phyloP scores from a whole-genome alignment of 2,888 invertebrate genomes.

The Digitonthophagus gazella region DNA sequence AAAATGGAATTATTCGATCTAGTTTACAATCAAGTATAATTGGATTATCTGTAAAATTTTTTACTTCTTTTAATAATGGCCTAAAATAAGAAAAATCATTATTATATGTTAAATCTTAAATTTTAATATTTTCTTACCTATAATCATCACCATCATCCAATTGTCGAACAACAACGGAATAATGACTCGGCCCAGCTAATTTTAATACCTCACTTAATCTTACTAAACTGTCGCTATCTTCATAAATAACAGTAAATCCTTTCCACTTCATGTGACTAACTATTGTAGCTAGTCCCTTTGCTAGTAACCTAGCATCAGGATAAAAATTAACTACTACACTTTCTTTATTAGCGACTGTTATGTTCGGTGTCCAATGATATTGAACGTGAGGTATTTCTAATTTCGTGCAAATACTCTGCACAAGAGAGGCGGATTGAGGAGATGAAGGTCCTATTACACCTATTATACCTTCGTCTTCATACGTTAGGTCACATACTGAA shows the following conservation, averaged over 20 bases:
- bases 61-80: constrained; percentile 72
- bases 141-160: constrained; percentile 49
- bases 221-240: constrained; percentile 71
- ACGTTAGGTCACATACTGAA: constrained; percentile 32
- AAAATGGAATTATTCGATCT: constrained; percentile 57
- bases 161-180: constrained; percentile 63
- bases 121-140: constrained; percentile 30
- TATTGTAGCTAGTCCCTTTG: constrained; percentile 65
- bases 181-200: constrained; percentile 60
- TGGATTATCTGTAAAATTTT: constrained; percentile 67
- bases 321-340: constrained; percentile 61
- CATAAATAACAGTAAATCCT: constrained; percentile 75
- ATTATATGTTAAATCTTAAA: no score
- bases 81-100: constrained; percentile 49
- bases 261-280: constrained; percentile 72
- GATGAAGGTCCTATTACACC: constrained; percentile 82
- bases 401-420: constrained; percentile 79
- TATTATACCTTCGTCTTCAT: constrained; percentile 61
- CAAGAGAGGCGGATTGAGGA: constrained; percentile 64
- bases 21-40: constrained; percentile 75
- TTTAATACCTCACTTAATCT: constrained; percentile 79
- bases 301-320: constrained; percentile 66
- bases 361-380: constrained; percentile 66
- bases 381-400: constrained; percentile 85
- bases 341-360: constrained; percentile 47